Percentiles rank a stretch among this genome's conserved stretches.
These are phyloP conservation scores for Drosophila diplacantha DNA, from an alignment of 2,888 invertebrate genomes.

Conservation along the genomic window DNA sequence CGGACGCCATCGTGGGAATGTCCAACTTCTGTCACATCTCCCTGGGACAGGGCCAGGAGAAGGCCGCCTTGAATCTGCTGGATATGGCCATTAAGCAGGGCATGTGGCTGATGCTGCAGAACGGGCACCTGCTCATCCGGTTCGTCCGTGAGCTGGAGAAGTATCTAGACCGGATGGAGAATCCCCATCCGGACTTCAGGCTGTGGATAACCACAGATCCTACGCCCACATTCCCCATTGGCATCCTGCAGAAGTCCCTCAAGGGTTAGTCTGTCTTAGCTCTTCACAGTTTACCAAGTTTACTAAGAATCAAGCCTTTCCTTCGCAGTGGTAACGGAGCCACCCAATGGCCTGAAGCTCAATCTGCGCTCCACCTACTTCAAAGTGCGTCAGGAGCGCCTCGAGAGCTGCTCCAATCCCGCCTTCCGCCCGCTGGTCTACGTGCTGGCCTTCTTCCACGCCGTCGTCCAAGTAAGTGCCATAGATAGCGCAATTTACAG, in stretches of 20 bases:
- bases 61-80: constrained; percentile 83
- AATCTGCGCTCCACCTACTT: constrained; percentile 93
- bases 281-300: neutral
- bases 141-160: constrained; percentile 91
- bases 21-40: constrained; percentile 92
- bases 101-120: constrained; percentile 95
- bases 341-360: constrained; percentile 92
- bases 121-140: constrained; percentile 90
- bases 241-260: constrained; percentile 89
- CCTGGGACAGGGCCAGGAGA: constrained; percentile 95
- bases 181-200: constrained; percentile 93
- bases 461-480: constrained; percentile 86
- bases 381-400: constrained; percentile 86
- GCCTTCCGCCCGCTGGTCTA: constrained; percentile 90
- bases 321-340: constrained; percentile 91
- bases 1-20: constrained; percentile 84
- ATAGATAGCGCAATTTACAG: constrained; percentile 40
- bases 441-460: constrained; percentile 95
- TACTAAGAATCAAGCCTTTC: neutral
- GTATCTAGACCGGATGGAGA: constrained; percentile 86
- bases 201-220: constrained; percentile 96
- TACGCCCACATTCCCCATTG: constrained; percentile 91
- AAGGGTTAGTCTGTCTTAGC: constrained; percentile 80
- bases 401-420: constrained; percentile 86
- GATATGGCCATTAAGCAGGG: constrained; percentile 86